Conservation (phyloP, 2,888 invertebrate genomes). For the Rosalia funebris region DNA sequence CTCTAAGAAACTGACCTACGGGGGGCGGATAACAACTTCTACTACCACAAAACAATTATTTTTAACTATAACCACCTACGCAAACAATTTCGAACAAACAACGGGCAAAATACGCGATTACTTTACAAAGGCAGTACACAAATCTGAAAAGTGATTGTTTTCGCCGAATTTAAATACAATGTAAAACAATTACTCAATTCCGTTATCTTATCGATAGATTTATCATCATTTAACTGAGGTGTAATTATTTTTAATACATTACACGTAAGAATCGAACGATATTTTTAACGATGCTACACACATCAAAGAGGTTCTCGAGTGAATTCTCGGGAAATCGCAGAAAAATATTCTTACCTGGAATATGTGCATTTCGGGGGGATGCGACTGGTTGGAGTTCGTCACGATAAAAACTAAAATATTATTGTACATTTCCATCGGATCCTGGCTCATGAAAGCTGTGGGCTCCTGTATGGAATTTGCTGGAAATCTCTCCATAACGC, state of each 20-base stretch:
- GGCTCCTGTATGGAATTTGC: slow-evolving; percentile 93
- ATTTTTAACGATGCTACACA: not conserved
- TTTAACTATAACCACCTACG: no score
- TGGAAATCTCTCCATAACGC: slow-evolving; percentile 96
- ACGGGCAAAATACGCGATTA: no score
- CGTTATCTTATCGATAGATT: slow-evolving; percentile 22
- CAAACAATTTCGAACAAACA: no score
- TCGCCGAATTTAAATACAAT: slow-evolving; percentile 24
- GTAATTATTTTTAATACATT: slow-evolving; percentile 13
- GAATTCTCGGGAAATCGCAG: not conserved
- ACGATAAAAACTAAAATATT: slow-evolving; percentile 98
- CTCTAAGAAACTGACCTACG: no score
- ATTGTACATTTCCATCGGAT: slow-evolving; percentile 97
- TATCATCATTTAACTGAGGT: slow-evolving; percentile 8
- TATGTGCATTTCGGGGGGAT: slow-evolving; percentile 95
- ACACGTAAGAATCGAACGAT: not conserved
- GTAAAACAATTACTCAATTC: slow-evolving; percentile 11
- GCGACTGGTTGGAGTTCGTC: slow-evolving; percentile 69
- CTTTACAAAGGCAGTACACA: slow-evolving; percentile 1
- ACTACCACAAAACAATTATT: no score
- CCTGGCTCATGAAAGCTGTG: slow-evolving; percentile 96
- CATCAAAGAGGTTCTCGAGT: not conserved
- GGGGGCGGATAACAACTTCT: no score
- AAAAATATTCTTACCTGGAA: slow-evolving; percentile 73
- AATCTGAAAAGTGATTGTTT: slow-evolving; percentile 9